Evolutionary conservation across 1,140 invertebrate genomes (phyloP), one percentile per base, ranked within the genome.

Genomic region (Camponotus vicinus): DNA sequence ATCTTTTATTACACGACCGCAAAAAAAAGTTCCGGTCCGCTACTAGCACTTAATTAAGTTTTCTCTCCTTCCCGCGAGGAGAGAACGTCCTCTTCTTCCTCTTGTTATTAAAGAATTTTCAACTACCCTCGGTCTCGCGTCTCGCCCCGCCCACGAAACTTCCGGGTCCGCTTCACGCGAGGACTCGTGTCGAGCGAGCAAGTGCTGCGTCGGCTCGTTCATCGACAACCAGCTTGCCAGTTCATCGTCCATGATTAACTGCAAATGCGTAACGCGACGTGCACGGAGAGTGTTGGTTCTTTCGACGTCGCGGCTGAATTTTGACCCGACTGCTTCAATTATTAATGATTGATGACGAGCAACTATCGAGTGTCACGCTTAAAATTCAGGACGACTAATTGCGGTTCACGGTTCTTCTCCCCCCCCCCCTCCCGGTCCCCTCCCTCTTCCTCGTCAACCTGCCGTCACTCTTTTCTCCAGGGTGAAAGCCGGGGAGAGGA

Each of bases 21-120:
- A 73, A 73, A 83, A 82, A 82, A 83, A 83, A 83, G 55, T 83
- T 73, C 79, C 79, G 40, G 69, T 27, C 69, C 57, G 55, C 79
- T 55, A 75, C 79, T 83, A 83, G 79, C 69, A 83, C 79, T 83
- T 83, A 83, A 83, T 83, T 83, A 83, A 83, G 79, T 83, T 83
- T 83, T 52, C 49, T 52, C 49, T 5, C 32, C 57, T 27, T 75
- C 40, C 69, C 55, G 18, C 49, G 15, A 45, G 9, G 42, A 1
- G 9, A 1, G 1, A 45, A 11, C 42, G 0, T 0, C 8, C 42
- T 9, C 57, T 66, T 73, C 79, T 13, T 57, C 64, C 79, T 34
- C 79, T 83, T 75, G 79, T 83, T 83, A 83, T 83, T 75, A 83
- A 83, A 83, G 79, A 83, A 83, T 83, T 59, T 83, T 55, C 73